These are phyloP conservation scores for Catostylus mosaicus DNA, from an alignment of 30 jellyfish, hydroid and myxozoan species.

Conservation along the genomic window DNA sequence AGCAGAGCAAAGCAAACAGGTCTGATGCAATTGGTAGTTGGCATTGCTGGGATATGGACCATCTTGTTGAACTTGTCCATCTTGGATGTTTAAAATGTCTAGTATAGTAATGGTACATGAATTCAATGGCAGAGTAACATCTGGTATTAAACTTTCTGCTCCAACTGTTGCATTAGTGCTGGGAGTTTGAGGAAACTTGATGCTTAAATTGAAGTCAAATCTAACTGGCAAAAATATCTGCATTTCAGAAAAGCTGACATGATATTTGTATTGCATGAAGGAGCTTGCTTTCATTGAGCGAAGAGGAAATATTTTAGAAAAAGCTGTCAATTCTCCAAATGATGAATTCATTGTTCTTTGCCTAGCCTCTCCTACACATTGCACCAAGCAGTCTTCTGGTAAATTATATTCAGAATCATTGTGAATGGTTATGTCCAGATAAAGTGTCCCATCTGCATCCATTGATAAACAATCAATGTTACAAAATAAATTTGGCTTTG, in stretches of 20 bases:
- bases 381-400: not conserved
- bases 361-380: slow-evolving; percentile 1
- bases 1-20: not conserved
- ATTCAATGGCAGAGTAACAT: not conserved
- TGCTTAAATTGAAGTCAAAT: slow-evolving; percentile 4
- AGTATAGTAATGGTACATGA: not conserved
- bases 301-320: not conserved
- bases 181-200: not conserved
- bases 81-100: not conserved
- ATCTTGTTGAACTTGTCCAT: not conserved
- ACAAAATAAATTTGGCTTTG: not conserved
- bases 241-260: not conserved
- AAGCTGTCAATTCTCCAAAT: slow-evolving; percentile 1
- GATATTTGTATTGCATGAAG: not conserved
- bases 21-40: not conserved
- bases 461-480: not conserved
- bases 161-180: not conserved
- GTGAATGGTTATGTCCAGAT: slow-evolving; percentile 3
- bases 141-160: no score
- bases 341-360: not conserved
- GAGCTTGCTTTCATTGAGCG: not conserved
- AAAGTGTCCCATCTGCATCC: not conserved
- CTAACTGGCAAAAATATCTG: slow-evolving; percentile 1
- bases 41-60: not conserved
- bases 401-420: not conserved